Evolutionary conservation across 92 coral and sea anemone species (phyloP).

Genomic region (Virgularia gustaviana): DNA sequence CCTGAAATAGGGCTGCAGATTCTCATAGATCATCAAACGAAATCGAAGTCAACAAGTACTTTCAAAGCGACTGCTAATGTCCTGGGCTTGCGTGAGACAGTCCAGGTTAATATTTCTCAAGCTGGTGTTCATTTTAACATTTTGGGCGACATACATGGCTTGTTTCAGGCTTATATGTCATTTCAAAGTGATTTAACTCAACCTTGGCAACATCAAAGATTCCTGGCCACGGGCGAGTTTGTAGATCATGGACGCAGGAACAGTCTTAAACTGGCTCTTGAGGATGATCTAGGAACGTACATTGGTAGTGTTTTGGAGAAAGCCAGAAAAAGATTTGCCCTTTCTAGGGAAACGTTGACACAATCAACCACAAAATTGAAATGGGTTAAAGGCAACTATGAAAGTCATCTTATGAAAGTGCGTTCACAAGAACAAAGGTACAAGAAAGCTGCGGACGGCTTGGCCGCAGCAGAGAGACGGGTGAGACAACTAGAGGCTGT

Average conservation of each 20-base stretch:
- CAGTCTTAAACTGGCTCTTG: too few relatives aligned
- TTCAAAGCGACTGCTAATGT: background rate
- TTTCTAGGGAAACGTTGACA: background rate
- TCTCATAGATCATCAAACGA: background rate
- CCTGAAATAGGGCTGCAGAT: background rate
- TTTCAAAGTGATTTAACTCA: background rate
- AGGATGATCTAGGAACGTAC: background rate
- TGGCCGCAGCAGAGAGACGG: conserved; percentile 21
- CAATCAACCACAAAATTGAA: background rate
- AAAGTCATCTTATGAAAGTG: background rate
- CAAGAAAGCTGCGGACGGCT: too few relatives aligned
- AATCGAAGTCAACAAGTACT: too few relatives aligned
- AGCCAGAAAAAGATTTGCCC: background rate
- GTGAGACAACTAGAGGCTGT: too few relatives aligned
- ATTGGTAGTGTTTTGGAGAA: background rate
- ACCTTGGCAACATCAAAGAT: background rate
- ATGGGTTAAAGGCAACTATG: background rate
- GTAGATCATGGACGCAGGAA: too few relatives aligned
- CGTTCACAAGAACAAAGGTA: background rate
- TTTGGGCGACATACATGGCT: background rate
- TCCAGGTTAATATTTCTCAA: background rate
- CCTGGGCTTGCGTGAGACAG: background rate
- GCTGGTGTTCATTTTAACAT: background rate
- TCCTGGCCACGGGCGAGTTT: background rate
- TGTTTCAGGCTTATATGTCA: background rate